Base-by-base conservation (phyloP, 2,797 vertebrate species). In the Scolopax rusticola region DNA sequence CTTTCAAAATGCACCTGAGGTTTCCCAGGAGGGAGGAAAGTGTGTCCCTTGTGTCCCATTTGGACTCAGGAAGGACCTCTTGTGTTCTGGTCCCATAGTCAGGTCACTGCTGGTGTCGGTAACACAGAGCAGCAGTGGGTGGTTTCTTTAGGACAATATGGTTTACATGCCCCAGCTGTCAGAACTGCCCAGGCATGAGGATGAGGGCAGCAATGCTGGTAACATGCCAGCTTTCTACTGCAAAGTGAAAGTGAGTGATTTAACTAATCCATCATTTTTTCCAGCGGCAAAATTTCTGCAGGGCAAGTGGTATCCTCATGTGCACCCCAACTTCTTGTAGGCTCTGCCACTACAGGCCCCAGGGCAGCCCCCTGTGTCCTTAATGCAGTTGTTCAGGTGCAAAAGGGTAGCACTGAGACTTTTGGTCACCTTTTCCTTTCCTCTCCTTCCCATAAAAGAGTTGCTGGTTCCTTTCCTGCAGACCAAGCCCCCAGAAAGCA, bases 371-470 rank as follows among this genome's bases (percentile, higher is more conserved):
- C 16, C 6, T 25, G 1, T 18, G 36, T 27, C 36, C 48, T 87
- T 60, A 60, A 43, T 14, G 19, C 12, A 41, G 41, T 30, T 56
- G 15, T 74, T 84, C 27, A 51, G 12, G 12, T 59, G 50, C 8
- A 56, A 43, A 87, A 79, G 36, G 50, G 43, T 56, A 61, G 53
- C 21, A 27, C 15, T 51, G 65, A 71, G 24, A 60, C 40, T 68
- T 95, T 30, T 27, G 14, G 20, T 54, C 25, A 53, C 23, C 33
- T 77, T 83, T 84, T 75, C 27, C n/a, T 70, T 79, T 60, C 16
- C 32, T 5, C 4, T 1, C 8, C 12, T 83, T 75, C 24, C 0
- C 0, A 50, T 41, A 54, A 71, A 83, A 65, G 1, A 36, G 15
- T 70, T 70, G 14, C n/a, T 73, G n/a, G 27, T 51, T 63, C 23